A percentile compares a stretch with the other conserved stretches of the same genome.
Evolutionary conservation across 1,140 invertebrate species (phyloP).

Genomic region (Bombus superbus): DNA sequence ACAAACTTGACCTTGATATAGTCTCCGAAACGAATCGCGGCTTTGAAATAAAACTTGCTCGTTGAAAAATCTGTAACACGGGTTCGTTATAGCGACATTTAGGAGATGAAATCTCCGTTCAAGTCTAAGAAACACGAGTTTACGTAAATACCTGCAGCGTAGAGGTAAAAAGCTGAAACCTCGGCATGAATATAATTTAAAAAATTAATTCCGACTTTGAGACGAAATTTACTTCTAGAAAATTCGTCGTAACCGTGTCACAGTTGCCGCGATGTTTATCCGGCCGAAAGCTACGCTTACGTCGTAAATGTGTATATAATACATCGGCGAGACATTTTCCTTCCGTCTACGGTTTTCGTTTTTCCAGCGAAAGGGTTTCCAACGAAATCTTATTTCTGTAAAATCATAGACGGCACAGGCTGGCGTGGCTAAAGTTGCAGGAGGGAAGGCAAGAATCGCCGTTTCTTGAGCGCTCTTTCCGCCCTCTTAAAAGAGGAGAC

Average conservation of each 20-base stretch:
- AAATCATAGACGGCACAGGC: constrained; percentile 13
- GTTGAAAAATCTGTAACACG: too few relatives aligned
- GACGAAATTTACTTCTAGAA: not conserved
- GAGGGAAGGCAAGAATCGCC: not conserved
- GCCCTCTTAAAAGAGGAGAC: constrained; percentile 21
- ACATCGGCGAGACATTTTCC: not conserved
- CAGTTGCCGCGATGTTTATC: not conserved
- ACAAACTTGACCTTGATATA: too few relatives aligned
- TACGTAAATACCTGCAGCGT: not conserved
- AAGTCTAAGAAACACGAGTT: not conserved
- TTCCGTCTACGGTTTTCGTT: not conserved
- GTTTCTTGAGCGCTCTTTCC: constrained; percentile 31
- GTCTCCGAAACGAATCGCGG: too few relatives aligned
- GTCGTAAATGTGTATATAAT: not conserved
- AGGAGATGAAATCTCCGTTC: too few relatives aligned
- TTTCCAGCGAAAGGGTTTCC: constrained; percentile 1
- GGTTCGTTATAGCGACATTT: too few relatives aligned
- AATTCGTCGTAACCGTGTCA: not conserved
- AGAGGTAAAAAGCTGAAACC: not conserved
- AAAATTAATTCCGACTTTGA: not conserved
- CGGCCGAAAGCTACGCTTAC: not conserved
- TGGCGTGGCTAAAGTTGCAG: not conserved
- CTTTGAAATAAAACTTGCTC: too few relatives aligned
- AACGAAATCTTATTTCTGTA: constrained; percentile 25
- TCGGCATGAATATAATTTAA: not conserved